These are phyloP conservation scores for Hydrochoerus hydrochaeris DNA, from an alignment of 2,113 vertebrate species.

Conservation along the genomic window DNA sequence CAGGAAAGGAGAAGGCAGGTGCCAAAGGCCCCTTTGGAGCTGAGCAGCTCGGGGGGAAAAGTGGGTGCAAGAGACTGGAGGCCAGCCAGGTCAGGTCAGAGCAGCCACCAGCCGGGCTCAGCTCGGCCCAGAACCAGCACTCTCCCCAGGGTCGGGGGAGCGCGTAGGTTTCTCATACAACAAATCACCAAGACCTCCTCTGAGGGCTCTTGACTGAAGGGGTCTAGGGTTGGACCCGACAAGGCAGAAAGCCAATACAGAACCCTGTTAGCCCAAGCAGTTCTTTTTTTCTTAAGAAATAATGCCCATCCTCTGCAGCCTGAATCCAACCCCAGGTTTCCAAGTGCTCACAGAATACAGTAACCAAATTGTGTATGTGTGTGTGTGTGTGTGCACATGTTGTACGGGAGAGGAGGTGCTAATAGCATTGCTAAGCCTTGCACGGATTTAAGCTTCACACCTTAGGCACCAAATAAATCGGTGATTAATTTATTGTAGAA, in stretches of 20 bases:
- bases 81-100: constrained; percentile 29
- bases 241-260: background rate
- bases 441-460: constrained; percentile 31
- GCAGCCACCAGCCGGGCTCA: background rate
- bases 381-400: background rate
- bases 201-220: background rate
- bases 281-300: constrained; percentile 50
- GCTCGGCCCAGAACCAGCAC: background rate
- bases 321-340: constrained; percentile 18
- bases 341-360: constrained; percentile 33
- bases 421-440: constrained; percentile 9
- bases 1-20: constrained; percentile 8
- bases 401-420: background rate
- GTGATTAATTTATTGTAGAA: constrained; percentile 35
- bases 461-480: constrained; percentile 19
- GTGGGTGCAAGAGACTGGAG: constrained; percentile 40
- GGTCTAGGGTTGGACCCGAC: background rate
- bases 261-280: background rate
- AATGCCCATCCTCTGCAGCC: background rate
- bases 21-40: background rate
- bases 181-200: constrained; percentile 6
- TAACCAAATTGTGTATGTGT: constrained; percentile 4
- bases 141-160: background rate
- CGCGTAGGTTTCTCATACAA: background rate
- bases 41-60: background rate